Conservation (phyloP, 2,113 vertebrate species). For the Chionis minor region DNA sequence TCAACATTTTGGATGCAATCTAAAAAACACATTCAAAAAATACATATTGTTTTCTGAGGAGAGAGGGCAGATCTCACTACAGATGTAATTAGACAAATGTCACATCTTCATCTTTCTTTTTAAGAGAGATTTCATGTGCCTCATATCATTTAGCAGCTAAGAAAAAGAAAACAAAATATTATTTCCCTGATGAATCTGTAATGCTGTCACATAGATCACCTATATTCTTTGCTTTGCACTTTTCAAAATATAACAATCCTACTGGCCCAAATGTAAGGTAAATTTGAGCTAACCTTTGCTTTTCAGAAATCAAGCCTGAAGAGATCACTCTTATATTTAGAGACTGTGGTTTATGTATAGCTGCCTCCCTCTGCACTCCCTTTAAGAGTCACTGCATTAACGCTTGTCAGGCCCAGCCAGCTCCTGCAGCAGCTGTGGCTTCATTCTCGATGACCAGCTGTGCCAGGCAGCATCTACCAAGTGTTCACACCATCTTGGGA, state of each 20-base stretch:
- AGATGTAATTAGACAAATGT: not conserved
- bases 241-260: not conserved
- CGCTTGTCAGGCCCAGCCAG: not conserved
- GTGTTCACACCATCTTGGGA: not conserved
- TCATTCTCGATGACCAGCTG: not conserved
- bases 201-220: not conserved
- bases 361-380: too few relatives aligned
- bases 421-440: not conserved
- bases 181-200: not conserved
- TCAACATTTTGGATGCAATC: not conserved
- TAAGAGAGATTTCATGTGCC: not conserved
- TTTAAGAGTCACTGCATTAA: not conserved
- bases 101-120: not conserved
- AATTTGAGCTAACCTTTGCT: not conserved
- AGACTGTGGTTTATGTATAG: not conserved
- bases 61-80: not conserved
- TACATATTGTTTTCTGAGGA: not conserved
- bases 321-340: not conserved
- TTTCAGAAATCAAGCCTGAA: not conserved
- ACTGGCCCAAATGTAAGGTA: not conserved
- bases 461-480: not conserved
- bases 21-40: not conserved
- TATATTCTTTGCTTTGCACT: not conserved
- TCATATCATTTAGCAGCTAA: not conserved
- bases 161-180: not conserved